A percentile compares a stretch with the other conserved stretches of the same genome.
phyloP scores from a whole-genome alignment of 2,888 invertebrate species.

The Dendrolimus pini region DNA sequence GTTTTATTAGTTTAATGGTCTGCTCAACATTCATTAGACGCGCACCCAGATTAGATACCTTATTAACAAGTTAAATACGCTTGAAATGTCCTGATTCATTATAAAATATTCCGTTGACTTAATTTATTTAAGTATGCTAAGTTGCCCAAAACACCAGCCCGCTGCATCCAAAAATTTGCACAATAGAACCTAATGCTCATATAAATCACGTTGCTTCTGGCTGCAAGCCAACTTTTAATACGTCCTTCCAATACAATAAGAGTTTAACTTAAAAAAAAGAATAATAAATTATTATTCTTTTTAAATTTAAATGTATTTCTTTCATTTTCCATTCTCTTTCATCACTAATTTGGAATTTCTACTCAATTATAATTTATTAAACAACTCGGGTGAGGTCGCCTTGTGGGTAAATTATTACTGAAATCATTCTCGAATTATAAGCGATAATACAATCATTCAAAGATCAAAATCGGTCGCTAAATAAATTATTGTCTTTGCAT shows the following conservation, averaged over 20 bases:
- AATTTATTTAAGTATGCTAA: not conserved
- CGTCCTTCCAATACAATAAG: not conserved
- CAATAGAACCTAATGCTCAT: not conserved
- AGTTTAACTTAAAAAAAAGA: too few relatives aligned
- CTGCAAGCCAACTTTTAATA: not conserved
- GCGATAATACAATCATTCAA: too few relatives aligned
- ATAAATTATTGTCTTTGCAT: not conserved
- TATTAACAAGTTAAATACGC: not conserved
- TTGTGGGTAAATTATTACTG: too few relatives aligned
- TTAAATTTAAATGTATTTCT: too few relatives aligned
- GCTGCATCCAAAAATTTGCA: not conserved
- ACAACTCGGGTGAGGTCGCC: too few relatives aligned
- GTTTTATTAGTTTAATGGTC: constrained; percentile 8
- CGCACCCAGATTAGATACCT: constrained; percentile 4
- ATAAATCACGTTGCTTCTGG: not conserved
- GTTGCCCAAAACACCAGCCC: not conserved
- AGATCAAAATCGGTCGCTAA: too few relatives aligned
- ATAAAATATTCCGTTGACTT: not conserved
- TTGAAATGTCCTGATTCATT: not conserved
- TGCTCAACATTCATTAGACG: constrained; percentile 4
- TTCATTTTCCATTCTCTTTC: too few relatives aligned
- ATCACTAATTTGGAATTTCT: too few relatives aligned
- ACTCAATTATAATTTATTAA: too few relatives aligned
- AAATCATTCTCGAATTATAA: too few relatives aligned
- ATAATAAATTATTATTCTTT: too few relatives aligned